Evolutionary conservation across 2,113 vertebrate genomes (phyloP), one percentile per base, ranked within the genome.

Genomic region (Choloepus hoffmanni): DNA sequence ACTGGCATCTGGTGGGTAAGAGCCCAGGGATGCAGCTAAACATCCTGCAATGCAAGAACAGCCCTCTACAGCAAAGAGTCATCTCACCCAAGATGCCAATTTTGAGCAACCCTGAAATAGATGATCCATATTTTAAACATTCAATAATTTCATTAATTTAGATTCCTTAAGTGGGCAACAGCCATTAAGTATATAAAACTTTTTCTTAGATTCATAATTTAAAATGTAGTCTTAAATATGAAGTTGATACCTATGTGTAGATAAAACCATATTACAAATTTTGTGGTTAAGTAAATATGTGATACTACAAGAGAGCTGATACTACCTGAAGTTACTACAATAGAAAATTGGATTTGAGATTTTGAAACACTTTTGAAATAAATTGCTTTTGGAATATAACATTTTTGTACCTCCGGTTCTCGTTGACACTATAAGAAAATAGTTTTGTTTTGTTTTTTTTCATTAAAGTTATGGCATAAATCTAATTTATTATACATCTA

Each of bases 321-420:
- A 3, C 89, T 95, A 73, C 58, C 83, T 94, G 92, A 94, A 78
- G 28, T 84, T 94, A 60, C 50, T 84, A 24, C 4, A 74, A 85
- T 85, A 86, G 85, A 82, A 60, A 95, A 93, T 30, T 89, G 43
- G 4, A 76, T 36, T 90, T 67, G 9, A 89, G 12, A 94, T 67
- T 95, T 96, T 81, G 62, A 68, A n/a, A 85, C 8, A 79, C 60
- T 81, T 88, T 55, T 85, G 40, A 72, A 72, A 93, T 95, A 90
- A 93, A 95, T 82, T 95, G 74, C 28, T 93, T 96, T 95, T 76
- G 48, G 68, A 93, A 95, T 94, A 58, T 77, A 95, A 55, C 72
- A 62, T 67, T 95, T 91, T 70, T 90, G 13, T 73, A 72, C n/a
- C 28, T 85, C n/a, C 72, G 26, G 84, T 85, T 88, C 58, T 92